Evolutionary conservation across 2,113 vertebrate genomes (phyloP), one percentile per base, ranked within the genome.

Genomic region (Struthio camelus): DNA sequence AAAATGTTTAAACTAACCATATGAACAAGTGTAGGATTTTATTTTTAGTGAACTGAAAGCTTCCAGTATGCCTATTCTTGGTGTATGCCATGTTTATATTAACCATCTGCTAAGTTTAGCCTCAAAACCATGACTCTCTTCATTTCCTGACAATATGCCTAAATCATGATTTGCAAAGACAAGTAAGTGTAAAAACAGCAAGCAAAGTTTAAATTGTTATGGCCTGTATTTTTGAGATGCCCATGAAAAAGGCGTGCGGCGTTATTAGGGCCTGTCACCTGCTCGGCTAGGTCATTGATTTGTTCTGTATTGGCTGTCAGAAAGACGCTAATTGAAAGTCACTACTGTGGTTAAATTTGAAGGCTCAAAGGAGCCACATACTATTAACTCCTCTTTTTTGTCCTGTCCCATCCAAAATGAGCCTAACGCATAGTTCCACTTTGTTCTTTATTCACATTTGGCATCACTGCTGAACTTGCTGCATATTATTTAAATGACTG

Each of bases 101-200:
- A 89, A 81, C 27, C 1, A 1, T 38, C 10, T 0, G 1, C 5
- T 3, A 42, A 44, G 34, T 30, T 36, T 32, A 67, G 23, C 16
- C 32, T 81, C 3, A 66, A 42, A 80, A 78, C 53, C 50, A 36
- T 42, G 34, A 6, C 32, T 84, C 18, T 73, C 80, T 11, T 84
- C 51, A 73, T 79, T 70, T 92, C 42, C 50, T 75, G 54, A 36
- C 20, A 62, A 9, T 44, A 17, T 58, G 40, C 38, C 30, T 80
- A 38, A 62, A 34, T 54, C 18, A 5, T 65, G 50, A 46, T 50
- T 59, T 71, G 48, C 10, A 14, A 66, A 80, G 50, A 32, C 27
- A 44, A 7, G 2, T 32, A 85, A 36, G 23, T 83, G 34, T 51
- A 24, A 56, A 90, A 64, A 19, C 6, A 16, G 56, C 85, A 66